phyloP scores from a whole-genome alignment of 2,888 invertebrate species.

The Petrophora chlorosata region DNA sequence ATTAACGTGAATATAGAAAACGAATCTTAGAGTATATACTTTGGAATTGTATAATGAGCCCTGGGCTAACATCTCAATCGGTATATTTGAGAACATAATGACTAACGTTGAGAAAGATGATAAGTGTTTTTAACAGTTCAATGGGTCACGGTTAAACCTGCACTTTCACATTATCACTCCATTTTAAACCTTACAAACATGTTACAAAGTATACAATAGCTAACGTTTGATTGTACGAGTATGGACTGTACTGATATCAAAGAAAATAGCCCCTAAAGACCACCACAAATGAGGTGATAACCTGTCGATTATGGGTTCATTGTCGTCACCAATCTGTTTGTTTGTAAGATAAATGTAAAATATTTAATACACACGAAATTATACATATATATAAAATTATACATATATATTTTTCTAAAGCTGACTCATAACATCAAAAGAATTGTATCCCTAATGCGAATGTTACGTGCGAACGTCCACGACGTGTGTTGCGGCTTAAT shows the following conservation, averaged over 20 bases:
- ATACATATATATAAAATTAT: too few species aligned
- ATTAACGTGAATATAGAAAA: too few species aligned
- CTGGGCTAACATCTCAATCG: too few species aligned
- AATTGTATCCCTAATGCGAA: too few species aligned
- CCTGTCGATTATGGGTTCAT: constrained; percentile 55
- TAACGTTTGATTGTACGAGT: background rate
- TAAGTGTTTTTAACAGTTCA: constrained; percentile 11
- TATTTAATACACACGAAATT: too few species aligned
- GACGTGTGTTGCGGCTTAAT: too few species aligned
- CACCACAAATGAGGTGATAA: constrained; percentile 54
- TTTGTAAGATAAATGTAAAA: background rate
- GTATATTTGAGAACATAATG: constrained; percentile 2
- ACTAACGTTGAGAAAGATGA: constrained; percentile 1
- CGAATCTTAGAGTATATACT: too few species aligned
- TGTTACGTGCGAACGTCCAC: too few species aligned
- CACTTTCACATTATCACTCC: background rate
- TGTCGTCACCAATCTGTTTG: constrained; percentile 44
- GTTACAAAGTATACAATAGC: constrained; percentile 3
- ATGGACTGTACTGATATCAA: constrained; percentile 1
- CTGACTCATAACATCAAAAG: too few species aligned
- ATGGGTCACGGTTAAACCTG: constrained; percentile 17
- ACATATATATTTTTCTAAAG: too few species aligned
- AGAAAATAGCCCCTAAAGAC: constrained; percentile 39
- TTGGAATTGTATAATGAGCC: too few species aligned
- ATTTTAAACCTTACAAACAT: background rate